Base-by-base conservation (phyloP, 2,888 invertebrate species). In the Perizoma affinitatum region DNA sequence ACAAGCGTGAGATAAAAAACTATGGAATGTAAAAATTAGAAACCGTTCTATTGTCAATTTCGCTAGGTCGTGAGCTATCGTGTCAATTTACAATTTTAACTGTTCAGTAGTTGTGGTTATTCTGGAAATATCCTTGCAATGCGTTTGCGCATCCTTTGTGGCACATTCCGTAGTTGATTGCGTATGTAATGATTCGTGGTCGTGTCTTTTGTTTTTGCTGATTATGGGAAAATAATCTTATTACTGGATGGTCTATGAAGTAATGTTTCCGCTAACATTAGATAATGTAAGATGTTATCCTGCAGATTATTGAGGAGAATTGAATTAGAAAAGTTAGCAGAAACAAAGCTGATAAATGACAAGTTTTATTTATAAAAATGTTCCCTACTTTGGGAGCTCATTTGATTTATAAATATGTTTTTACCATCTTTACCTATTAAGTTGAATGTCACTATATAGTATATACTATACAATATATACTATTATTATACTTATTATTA, bases 111-210 rank as follows among this genome's bases (percentile, higher is more conserved):
- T 56, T 53, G 10, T 45, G 45, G 56, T 53, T 80, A 79, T 78
- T 71, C 73, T 68, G 73, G 71, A 64, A 69, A 67, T 71, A 68
- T 69, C 65, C 67, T 69, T 66, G 71, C 45, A 56, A 62, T 65
- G 55, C 56, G 53, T 45, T 52, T 61, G 82, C 82, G 80, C 84
- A 78, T 80, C 82, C 82, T 84, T 83, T 86, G 83, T 79, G 76
- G 75, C 68, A 72, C 78, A 88, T 86, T 86, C 86, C 78, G 68
- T 52, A 63, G 68, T 65, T 78, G 84, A 88, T 88, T 87, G 84
- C 79, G 76, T 82, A 74, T 71, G 79, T 79, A 86, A 87, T 86
- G 80, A 83, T 72, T 74, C 77, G 82, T 78, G 78, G 77, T 65
- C 65, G 58, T 59, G 65, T 67, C 68, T 70, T 70, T 68, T 65